A percentile compares a stretch with the other conserved stretches of the same genome.
phyloP scores from a whole-genome alignment of 2,113 vertebrate genomes.

The Pangasianodon gigas region DNA sequence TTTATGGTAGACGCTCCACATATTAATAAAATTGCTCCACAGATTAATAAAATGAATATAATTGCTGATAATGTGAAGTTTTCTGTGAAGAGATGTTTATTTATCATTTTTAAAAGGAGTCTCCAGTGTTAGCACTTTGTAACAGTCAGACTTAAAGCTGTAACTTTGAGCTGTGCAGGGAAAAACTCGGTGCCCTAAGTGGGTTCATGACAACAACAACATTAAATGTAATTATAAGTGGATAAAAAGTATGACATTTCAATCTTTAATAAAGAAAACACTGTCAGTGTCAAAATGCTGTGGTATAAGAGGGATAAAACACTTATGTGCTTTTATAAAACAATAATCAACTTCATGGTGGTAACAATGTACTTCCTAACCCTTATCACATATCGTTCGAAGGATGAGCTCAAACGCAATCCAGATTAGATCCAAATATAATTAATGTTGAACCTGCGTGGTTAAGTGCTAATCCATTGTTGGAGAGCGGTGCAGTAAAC shows the following conservation, averaged over 20 bases:
- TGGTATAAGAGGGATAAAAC: neutral
- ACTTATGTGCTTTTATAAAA: neutral
- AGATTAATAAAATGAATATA: no score
- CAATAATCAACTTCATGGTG: neutral
- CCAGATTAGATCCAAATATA: neutral
- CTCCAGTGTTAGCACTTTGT: no score
- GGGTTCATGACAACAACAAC: neutral
- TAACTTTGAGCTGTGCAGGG: no score
- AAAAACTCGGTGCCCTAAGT: neutral
- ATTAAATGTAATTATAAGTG: neutral
- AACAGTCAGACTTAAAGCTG: no score
- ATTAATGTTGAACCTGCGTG: neutral
- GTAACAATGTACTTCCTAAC: neutral
- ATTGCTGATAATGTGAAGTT: no score
- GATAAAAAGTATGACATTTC: neutral
- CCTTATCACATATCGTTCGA: neutral
- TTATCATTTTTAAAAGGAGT: no score
- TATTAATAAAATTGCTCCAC: no score
- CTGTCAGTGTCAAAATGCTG: neutral
- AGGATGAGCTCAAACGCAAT: neutral
- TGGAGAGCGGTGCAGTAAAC: neutral
- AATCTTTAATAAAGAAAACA: neutral
- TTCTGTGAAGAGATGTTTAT: no score
- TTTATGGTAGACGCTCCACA: no score
- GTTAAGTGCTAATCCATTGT: neutral